phyloP scores from a whole-genome alignment of 2,888 invertebrate species.

The Sarcophaga rosellei region DNA sequence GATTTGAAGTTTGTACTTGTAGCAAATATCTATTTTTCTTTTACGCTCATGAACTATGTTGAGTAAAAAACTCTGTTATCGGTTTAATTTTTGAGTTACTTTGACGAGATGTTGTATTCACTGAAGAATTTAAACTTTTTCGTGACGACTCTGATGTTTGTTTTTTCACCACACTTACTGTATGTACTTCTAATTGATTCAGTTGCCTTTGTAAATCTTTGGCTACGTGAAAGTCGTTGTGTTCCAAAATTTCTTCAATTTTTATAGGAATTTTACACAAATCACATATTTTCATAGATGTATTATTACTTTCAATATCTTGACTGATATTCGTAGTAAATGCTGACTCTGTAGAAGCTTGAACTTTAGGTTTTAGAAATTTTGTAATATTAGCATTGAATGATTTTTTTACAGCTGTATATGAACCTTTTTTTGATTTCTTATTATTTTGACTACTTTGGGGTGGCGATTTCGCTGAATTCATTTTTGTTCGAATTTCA shows the following conservation, averaged over 20 bases:
- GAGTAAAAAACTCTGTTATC: conserved; percentile 75
- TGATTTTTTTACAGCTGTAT: conserved; percentile 19
- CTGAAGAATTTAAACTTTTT: conserved; percentile 47
- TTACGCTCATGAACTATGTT: conserved; percentile 68
- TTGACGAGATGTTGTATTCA: conserved; percentile 21
- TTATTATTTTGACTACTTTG: conserved; percentile 54
- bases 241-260: conserved; percentile 86
- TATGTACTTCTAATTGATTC: conserved; percentile 75
- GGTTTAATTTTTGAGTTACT: conserved; percentile 65
- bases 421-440: conserved; percentile 53
- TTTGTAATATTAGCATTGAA: conserved; percentile 72
- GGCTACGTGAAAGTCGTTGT: conserved; percentile 93
- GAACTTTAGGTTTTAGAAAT: conserved; percentile 70
- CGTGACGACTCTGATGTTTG: conserved; percentile 42
- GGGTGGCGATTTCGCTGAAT: conserved; percentile 66
- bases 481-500: conserved; percentile 74
- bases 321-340: neutral
- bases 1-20: neutral
- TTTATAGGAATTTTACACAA: conserved; percentile 87
- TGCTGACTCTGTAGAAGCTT: neutral
- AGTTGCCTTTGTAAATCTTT: conserved; percentile 84
- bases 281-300: conserved; percentile 82
- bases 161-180: conserved; percentile 70
- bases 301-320: conserved; percentile 27
- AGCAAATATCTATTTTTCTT: neutral